Evolutionary conservation across 2,888 invertebrate species (phyloP), one percentile per base, ranked within the genome.

Genomic region (Netelia fuscicornis): DNA sequence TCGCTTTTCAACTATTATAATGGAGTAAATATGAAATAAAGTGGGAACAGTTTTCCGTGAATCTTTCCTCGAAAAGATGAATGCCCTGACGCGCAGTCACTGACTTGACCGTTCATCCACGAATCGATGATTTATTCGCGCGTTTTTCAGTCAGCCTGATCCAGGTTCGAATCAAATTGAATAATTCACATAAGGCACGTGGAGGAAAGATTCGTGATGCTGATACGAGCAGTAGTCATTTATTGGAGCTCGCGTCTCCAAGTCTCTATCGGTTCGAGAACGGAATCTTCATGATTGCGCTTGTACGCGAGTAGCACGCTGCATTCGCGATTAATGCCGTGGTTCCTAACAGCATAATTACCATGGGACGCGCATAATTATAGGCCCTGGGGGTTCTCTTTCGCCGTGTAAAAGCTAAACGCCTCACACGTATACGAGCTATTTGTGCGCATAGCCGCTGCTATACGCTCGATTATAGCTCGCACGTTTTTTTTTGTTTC

Each of bases 341-440:
- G 84, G 84, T 85, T 85, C 84, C 84, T 82, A 85, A 85, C 82
- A 75, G 82, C 82, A 78, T 85, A 82, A 85, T 82, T 82, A 79
- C 78, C 84, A 75, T 65, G 82, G 74, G 82, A 85, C 82, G 84
- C 82, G 84, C 74, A 79, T 85, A 85, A 85, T 85, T 85, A 82
- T 68, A 75, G 82, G 60, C 77, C 84, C 82, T 44, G 71, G 52
- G 76, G 76, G 71, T 68, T 37, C 54, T 56, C 65, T 71, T 42
- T 17, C 52, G 17, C 42, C 79, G 62, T 48, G 72, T 37, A 77
- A 77, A 79, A 78, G 83, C 62, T 77, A 68, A 81, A 77, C 68
- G 77, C 54, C 77, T 84, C 77, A 78, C 81, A 58, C 80, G 64
- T 56, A 62, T 30, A 72, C 65, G 42, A 65, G 23, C 60, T 52